These are phyloP conservation scores for Rhagium mordax DNA, from an alignment of 2,888 invertebrate genomes.

Conservation along the genomic window DNA sequence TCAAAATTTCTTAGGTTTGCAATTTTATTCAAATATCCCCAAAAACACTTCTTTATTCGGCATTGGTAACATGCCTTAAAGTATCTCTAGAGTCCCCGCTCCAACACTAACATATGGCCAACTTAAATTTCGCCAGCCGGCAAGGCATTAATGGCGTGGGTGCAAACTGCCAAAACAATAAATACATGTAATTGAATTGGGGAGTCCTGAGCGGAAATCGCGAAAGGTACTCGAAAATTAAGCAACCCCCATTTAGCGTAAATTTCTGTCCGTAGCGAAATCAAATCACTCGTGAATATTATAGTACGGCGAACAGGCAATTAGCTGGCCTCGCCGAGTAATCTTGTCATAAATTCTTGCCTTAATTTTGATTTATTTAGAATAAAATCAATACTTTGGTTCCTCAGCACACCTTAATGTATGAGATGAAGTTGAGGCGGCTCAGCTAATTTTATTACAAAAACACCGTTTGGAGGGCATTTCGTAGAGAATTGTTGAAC, in stretches of 20 bases:
- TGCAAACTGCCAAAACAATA: background rate
- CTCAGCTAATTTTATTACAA: background rate
- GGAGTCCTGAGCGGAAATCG: background rate
- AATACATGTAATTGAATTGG: conserved; percentile 12
- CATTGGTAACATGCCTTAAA: no score
- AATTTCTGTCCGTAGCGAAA: background rate
- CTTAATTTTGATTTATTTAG: conserved; percentile 24
- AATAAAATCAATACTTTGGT: conserved; percentile 17
- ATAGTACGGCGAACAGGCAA: conserved; percentile 7
- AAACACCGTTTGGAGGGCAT: background rate
- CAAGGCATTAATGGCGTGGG: background rate
- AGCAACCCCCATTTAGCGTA: conserved; percentile 1
- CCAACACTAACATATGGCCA: background rate
- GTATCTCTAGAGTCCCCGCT: no score
- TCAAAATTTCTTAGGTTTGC: no score
- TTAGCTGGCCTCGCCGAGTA: background rate
- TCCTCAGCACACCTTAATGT: background rate
- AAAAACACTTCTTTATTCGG: no score
- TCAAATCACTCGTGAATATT: conserved; percentile 8
- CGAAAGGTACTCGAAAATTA: background rate
- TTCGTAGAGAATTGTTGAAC: background rate
- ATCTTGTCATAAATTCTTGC: conserved; percentile 19
- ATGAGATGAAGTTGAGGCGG: conserved; percentile 2
- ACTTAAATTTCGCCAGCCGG: background rate
- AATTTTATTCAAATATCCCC: no score